A percentile compares a stretch with the other conserved stretches of the same genome.
Conservation (phyloP, 2,888 invertebrate species). For the Leptopilina syphax region DNA sequence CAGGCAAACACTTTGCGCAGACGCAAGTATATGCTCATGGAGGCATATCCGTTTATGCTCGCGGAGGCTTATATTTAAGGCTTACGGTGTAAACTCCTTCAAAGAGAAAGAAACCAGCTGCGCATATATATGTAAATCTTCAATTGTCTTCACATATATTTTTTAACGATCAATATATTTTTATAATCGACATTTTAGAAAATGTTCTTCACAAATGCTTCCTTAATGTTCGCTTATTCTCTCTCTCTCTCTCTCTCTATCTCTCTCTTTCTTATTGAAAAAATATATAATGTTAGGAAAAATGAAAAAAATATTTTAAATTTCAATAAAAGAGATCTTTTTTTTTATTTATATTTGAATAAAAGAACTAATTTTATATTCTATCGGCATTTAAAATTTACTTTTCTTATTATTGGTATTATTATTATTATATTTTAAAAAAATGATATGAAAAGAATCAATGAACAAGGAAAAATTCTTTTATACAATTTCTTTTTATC, state of each 20-base stretch:
- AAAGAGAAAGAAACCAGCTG: slow-evolving; percentile 24
- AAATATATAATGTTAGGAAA: neutral
- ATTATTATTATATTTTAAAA: neutral
- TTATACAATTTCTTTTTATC: neutral
- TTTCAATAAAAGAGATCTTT: neutral
- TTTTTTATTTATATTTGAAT: neutral
- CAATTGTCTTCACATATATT: slow-evolving; percentile 1
- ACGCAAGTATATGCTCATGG: too few relatives aligned
- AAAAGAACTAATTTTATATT: slow-evolving; percentile 1
- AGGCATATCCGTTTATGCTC: too few relatives aligned
- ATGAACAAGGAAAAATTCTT: neutral
- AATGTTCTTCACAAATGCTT: neutral
- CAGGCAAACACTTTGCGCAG: too few relatives aligned
- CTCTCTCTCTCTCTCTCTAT: too few relatives aligned
- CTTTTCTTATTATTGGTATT: neutral
- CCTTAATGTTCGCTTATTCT: neutral
- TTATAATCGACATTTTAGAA: neutral
- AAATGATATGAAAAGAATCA: slow-evolving; percentile 6
- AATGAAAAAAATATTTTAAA: too few relatives aligned
- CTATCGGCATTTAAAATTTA: neutral
- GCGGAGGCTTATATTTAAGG: too few relatives aligned
- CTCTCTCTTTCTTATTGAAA: too few relatives aligned
- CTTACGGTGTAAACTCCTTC: too few relatives aligned
- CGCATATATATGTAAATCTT: neutral
- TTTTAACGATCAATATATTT: slow-evolving; percentile 16